Percentiles rank a stretch among this genome's conserved stretches.
phyloP scores from a whole-genome alignment of 2,113 vertebrate species.

The Urocitellus parryii region DNA sequence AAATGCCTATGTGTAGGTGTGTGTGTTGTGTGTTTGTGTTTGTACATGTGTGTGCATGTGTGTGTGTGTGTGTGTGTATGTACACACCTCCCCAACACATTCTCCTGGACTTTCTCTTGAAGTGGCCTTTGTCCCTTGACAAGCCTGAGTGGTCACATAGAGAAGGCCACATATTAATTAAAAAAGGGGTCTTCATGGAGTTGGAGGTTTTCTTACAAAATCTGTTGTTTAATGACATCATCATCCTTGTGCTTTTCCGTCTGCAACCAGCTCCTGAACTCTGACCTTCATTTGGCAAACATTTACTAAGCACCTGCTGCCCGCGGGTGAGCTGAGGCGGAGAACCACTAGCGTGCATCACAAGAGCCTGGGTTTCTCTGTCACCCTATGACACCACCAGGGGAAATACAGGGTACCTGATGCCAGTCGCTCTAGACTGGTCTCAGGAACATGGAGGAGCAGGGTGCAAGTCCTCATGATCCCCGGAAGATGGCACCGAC shows the following conservation, averaged over 20 bases:
- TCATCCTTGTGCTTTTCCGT: background rate
- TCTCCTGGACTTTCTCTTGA: background rate
- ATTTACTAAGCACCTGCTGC: background rate
- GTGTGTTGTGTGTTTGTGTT: too few species aligned
- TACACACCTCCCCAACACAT: too few species aligned
- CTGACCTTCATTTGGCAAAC: background rate
- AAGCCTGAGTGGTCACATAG: background rate
- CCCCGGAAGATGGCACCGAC: background rate
- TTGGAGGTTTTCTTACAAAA: background rate
- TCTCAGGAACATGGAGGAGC: background rate
- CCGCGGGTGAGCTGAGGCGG: fast-evolving
- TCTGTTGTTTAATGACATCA: background rate
- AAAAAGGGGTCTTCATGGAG: background rate
- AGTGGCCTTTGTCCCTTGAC: background rate
- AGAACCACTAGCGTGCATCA: fast-evolving
- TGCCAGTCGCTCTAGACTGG: fast-evolving
- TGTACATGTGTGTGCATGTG: background rate
- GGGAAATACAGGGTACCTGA: background rate
- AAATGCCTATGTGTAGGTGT: too few species aligned
- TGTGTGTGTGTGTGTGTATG: background rate
- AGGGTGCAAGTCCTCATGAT: background rate
- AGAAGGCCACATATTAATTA: background rate
- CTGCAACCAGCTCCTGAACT: background rate
- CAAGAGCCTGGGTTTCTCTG: background rate
- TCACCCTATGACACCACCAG: fast-evolving